Conservation (phyloP, 1,140 invertebrate genomes). For the Dolichoris vasculosae region DNA sequence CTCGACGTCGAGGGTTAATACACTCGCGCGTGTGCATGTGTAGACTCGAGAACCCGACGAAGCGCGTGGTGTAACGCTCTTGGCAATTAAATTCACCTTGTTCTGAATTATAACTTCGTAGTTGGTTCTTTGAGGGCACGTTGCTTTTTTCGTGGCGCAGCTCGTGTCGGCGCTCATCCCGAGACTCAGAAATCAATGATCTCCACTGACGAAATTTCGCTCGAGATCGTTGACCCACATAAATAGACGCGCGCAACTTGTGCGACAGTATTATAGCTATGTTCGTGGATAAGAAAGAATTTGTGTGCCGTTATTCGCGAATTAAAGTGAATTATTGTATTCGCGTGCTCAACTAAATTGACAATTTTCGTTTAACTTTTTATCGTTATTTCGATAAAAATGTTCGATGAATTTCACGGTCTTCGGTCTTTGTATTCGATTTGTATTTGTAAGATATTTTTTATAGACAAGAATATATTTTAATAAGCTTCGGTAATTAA, state of each 20-base stretch:
- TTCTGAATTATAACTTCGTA: conserved; percentile 19
- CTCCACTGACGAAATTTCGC: neutral
- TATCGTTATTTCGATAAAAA: neutral
- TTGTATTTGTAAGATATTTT: too few species aligned
- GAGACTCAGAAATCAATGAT: neutral
- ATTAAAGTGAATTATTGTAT: conserved; percentile 14
- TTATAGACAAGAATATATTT: neutral
- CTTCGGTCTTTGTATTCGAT: neutral
- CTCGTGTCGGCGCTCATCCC: neutral
- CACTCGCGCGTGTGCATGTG: neutral
- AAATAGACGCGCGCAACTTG: neutral
- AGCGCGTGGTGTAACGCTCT: conserved; percentile 19
- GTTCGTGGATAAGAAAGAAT: conserved; percentile 9
- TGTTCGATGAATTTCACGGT: neutral
- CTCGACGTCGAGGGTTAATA: conserved; percentile 36
- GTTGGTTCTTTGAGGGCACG: neutral
- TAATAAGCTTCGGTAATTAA: neutral
- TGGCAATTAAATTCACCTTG: conserved; percentile 40
- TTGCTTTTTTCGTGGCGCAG: neutral
- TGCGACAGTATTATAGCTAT: neutral
- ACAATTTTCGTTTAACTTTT: neutral
- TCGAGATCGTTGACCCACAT: conserved; percentile 10
- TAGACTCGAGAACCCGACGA: neutral
- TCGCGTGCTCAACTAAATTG: neutral
- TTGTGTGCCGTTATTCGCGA: neutral